Conservation (phyloP, 2,888 invertebrate genomes). For the Seira musarum region DNA sequence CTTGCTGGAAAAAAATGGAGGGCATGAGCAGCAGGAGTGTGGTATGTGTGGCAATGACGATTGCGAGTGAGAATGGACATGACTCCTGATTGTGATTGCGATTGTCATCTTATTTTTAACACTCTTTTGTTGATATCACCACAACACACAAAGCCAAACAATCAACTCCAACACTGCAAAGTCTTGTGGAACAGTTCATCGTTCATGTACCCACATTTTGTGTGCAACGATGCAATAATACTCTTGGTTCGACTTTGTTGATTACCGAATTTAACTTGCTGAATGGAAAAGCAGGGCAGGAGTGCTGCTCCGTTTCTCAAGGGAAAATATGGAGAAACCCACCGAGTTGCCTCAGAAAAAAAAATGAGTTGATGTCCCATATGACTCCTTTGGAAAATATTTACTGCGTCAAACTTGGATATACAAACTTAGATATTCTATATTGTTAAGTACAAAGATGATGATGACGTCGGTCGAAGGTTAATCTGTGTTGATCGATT, state of each 20-base stretch:
- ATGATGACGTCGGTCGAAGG: slow-evolving; percentile 32
- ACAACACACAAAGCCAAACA: not conserved
- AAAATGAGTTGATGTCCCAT: not conserved
- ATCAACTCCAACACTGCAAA: no score
- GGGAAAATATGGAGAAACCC: no score
- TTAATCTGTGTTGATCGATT: slow-evolving; percentile 50
- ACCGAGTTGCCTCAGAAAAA: not conserved
- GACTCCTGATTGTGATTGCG: slow-evolving; percentile 24
- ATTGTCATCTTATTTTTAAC: slow-evolving; percentile 49
- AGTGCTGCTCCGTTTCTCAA: no score
- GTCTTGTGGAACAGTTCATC: no score
- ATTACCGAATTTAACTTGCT: no score
- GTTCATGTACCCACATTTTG: not conserved
- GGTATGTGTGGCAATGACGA: not conserved
- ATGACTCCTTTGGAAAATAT: slow-evolving; percentile 7
- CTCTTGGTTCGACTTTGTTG: not conserved
- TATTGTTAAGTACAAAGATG: no score
- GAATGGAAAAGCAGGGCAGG: no score
- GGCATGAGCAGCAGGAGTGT: slow-evolving; percentile 6
- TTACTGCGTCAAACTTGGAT: not conserved
- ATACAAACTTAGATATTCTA: no score
- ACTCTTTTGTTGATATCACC: slow-evolving; percentile 34
- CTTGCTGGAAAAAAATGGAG: slow-evolving; percentile 18
- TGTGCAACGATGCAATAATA: not conserved
- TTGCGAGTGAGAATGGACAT: slow-evolving; percentile 40